phyloP scores from a whole-genome alignment of 92 coral and sea anemone species.

The Phenganax stokvisi region DNA sequence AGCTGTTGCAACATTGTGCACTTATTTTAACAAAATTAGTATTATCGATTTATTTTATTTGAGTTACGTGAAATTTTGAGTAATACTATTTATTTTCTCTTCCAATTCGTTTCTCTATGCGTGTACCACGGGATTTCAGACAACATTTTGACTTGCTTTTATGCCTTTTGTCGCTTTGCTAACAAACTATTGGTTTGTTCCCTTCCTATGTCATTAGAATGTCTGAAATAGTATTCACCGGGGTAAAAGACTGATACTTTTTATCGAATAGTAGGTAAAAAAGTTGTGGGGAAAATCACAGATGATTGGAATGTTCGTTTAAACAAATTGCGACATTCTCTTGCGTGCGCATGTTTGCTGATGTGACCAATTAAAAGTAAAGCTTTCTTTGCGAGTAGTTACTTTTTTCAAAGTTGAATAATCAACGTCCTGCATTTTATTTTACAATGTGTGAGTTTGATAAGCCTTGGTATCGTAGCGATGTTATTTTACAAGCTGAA shows the following conservation, averaged over 20 bases:
- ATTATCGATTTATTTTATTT: no score
- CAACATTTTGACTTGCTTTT: no score
- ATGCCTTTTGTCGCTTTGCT: no score
- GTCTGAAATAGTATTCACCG: no score
- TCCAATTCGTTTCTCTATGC: not conserved
- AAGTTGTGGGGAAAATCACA: not conserved
- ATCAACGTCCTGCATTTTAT: not conserved
- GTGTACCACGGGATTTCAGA: no score
- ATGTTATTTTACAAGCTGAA: constrained; percentile 36
- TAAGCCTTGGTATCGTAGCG: constrained; percentile 39
- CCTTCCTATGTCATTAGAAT: no score
- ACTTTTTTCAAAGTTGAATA: no score
- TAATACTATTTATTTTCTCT: not conserved
- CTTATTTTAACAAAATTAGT: no score
- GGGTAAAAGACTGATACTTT: no score
- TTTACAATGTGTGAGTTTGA: constrained; percentile 27
- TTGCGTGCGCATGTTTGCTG: constrained; percentile 35
- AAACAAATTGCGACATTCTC: not conserved
- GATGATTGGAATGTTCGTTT: not conserved
- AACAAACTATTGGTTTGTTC: no score
- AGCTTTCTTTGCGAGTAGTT: not conserved
- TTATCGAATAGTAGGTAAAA: no score
- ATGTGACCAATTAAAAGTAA: constrained; percentile 20
- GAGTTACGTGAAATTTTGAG: not conserved
- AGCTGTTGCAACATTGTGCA: no score